These are phyloP conservation scores for Thaumetopoea pityocampa DNA, from an alignment of 1,140 invertebrate species.

Conservation along the genomic window DNA sequence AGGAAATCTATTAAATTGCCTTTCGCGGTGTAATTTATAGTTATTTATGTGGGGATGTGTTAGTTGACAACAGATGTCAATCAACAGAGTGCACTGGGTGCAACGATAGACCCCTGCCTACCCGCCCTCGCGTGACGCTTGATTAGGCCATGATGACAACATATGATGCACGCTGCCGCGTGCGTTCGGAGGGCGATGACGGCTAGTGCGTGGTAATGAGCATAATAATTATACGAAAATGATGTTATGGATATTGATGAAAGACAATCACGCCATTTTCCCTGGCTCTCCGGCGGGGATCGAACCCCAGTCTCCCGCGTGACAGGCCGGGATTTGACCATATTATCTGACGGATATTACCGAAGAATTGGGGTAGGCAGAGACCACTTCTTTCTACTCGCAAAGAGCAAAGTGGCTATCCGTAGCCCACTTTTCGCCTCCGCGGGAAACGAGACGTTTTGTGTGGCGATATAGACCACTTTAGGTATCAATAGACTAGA, in stretches of 20 bases:
- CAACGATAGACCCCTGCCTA: neutral
- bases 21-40: conserved; percentile 12
- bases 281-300: too few relatives aligned
- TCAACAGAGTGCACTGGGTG: conserved; percentile 14
- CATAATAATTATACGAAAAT: conserved; percentile 17
- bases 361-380: too few relatives aligned
- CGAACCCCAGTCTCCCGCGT: too few relatives aligned
- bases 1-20: conserved; percentile 2
- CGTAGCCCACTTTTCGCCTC: too few relatives aligned
- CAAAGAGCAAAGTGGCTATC: too few relatives aligned
- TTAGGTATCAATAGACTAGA: too few relatives aligned
- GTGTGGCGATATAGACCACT: too few relatives aligned
- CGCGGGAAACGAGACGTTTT: too few relatives aligned
- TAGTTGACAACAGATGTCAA: conserved; percentile 14
- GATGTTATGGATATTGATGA: conserved; percentile 18
- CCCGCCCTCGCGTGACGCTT: conserved; percentile 16
- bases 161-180: conserved; percentile 11
- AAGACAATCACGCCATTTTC: too few relatives aligned
- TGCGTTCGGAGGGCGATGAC: conserved; percentile 5
- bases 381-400: too few relatives aligned
- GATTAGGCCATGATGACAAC: conserved; percentile 32
- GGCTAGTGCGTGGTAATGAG: conserved; percentile 7
- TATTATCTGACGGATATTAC: conserved; percentile 1
- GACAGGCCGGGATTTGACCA: neutral
- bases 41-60: conserved; percentile 1